Percentiles rank a stretch among this genome's conserved stretches.
Evolutionary conservation across 2,113 vertebrate species (phyloP).

Genomic region (Eretmochelys imbricata): DNA sequence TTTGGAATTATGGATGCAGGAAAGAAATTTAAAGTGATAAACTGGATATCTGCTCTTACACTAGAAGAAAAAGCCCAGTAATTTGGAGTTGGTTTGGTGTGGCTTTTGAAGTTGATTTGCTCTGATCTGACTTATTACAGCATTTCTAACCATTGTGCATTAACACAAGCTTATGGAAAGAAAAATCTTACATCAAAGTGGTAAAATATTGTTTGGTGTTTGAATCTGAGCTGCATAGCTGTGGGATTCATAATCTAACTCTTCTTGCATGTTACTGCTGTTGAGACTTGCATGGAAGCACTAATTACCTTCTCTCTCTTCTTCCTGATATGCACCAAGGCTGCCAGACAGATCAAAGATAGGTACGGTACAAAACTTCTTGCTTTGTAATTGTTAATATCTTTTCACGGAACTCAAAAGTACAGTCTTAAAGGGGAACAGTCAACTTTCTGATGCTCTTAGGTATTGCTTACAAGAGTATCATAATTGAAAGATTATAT

Average conservation of each 20-base stretch:
- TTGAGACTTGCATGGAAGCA: conserved; percentile 84
- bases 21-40: neutral
- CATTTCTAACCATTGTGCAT: conserved; percentile 54
- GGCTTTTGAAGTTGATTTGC: neutral
- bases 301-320: conserved; percentile 87
- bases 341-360: conserved; percentile 97
- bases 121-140: neutral
- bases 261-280: conserved; percentile 78
- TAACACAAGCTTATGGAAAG: conserved; percentile 17
- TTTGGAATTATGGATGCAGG: neutral
- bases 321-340: conserved; percentile 85
- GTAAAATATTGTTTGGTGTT: conserved; percentile 46
- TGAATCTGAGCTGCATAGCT: conserved; percentile 43
- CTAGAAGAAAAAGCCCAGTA: conserved; percentile 4
- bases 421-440: conserved; percentile 29
- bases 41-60: neutral
- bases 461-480: neutral
- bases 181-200: neutral
- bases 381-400: conserved; percentile 57
- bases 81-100: conserved; percentile 46
- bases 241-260: conserved; percentile 63
- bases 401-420: conserved; percentile 44
- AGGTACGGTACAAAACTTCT: conserved; percentile 85
- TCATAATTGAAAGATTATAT: neutral
- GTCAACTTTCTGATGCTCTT: neutral